Evolutionary conservation across 2,113 vertebrate genomes (phyloP).

Genomic region (Chamaea fasciata): DNA sequence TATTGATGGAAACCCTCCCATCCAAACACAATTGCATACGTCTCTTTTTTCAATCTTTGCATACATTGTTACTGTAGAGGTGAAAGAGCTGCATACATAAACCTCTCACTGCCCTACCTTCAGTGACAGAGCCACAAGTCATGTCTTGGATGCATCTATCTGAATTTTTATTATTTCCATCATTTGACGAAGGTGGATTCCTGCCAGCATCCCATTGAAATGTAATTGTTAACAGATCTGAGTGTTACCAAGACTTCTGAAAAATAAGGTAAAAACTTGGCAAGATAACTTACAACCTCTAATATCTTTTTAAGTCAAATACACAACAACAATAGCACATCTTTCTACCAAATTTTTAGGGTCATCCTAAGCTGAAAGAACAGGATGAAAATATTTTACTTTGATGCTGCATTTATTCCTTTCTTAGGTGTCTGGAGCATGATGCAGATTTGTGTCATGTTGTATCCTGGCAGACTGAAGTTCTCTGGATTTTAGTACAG

Average conservation of each 20-base stretch:
- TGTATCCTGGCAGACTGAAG: neutral
- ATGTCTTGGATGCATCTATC: neutral
- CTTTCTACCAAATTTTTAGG: neutral
- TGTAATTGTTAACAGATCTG: neutral
- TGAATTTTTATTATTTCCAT: conserved; percentile 21
- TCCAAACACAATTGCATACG: neutral
- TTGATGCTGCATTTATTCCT: neutral
- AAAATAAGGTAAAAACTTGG: neutral
- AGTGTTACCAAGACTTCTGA: neutral
- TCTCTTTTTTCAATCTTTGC: neutral
- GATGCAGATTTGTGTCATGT: neutral
- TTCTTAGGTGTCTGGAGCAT: neutral
- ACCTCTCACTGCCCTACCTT: neutral
- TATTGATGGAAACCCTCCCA: conserved; percentile 25
- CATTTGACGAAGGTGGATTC: neutral
- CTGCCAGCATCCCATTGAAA: neutral
- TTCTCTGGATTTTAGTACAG: neutral
- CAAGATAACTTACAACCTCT: neutral
- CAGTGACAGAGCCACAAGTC: neutral
- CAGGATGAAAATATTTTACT: neutral
- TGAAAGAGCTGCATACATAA: conserved; percentile 9
- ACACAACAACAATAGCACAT: neutral
- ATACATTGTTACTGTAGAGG: neutral
- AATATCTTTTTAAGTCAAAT: neutral
- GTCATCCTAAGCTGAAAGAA: neutral